Conservation (phyloP, 2,113 vertebrate species). For the Hippocampus comes region DNA sequence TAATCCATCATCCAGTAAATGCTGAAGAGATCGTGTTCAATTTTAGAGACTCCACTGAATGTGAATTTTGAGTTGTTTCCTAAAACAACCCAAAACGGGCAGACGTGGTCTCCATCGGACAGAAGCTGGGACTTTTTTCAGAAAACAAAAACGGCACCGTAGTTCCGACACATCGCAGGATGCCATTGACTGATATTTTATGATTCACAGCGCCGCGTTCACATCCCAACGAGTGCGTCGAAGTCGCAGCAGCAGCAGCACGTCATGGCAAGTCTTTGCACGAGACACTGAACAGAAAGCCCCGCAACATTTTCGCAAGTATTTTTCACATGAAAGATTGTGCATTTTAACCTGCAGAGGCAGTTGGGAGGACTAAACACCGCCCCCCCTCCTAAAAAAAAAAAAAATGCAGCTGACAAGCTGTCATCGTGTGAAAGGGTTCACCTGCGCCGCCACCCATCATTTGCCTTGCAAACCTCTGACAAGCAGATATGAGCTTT, state of each 20-base stretch:
- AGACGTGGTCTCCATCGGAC: too few relatives aligned
- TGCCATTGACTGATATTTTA: too few relatives aligned
- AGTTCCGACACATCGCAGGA: too few relatives aligned
- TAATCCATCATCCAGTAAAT: too few relatives aligned
- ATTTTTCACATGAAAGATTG: background rate
- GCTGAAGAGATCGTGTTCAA: too few relatives aligned
- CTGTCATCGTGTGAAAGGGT: background rate
- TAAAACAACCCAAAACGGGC: too few relatives aligned
- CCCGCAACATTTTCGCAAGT: background rate
- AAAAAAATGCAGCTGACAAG: conserved; percentile 16
- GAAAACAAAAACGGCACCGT: too few relatives aligned
- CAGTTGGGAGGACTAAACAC: conserved; percentile 22
- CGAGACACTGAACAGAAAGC: conserved; percentile 3
- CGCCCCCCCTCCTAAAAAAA: conserved; percentile 11
- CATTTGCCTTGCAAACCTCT: conserved; percentile 66
- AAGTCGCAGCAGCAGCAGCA: conserved; percentile 13
- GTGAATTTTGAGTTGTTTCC: too few relatives aligned
- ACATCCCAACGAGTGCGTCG: background rate
- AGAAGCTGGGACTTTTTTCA: too few relatives aligned
- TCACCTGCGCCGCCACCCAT: conserved; percentile 25
- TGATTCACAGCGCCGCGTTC: background rate
- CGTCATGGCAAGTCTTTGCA: conserved; percentile 18
- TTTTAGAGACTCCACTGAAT: too few relatives aligned
- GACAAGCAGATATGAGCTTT: conserved; percentile 56
- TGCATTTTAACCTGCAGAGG: conserved; percentile 8